phyloP scores from a whole-genome alignment of 2,797 vertebrate species.

The Labroides dimidiatus region DNA sequence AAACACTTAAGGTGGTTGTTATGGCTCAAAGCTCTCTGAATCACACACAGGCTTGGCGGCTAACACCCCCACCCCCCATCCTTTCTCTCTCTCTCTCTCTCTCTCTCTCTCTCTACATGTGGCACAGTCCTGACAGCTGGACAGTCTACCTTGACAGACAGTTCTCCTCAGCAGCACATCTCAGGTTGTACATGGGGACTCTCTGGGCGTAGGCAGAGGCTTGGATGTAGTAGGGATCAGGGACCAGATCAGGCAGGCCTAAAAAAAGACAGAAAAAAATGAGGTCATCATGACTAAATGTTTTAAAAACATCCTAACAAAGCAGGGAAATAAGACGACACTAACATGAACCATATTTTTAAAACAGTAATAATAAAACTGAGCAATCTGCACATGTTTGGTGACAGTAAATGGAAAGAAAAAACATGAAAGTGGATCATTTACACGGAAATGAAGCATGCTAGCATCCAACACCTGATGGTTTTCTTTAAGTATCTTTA shows the following conservation, averaged over 20 bases:
- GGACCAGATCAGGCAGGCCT: slow-evolving; percentile 97
- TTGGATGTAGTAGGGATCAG: slow-evolving; percentile 97
- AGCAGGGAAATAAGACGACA: too few species aligned
- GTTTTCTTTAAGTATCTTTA: too few species aligned
- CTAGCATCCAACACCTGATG: too few species aligned
- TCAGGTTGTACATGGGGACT: slow-evolving; percentile 96
- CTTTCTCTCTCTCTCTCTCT: background rate
- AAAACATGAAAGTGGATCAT: too few species aligned
- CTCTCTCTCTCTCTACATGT: background rate
- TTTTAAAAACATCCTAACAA: too few species aligned
- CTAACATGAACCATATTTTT: too few species aligned
- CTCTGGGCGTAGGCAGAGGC: slow-evolving; percentile 94
- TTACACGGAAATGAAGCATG: too few species aligned
- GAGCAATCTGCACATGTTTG: too few species aligned
- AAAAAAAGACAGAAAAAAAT: slow-evolving; percentile 15
- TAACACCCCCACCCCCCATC: background rate
- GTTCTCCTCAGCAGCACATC: slow-evolving; percentile 97
- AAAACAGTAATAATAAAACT: too few species aligned
- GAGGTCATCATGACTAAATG: too few species aligned
- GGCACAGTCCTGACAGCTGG: slow-evolving; percentile 17
- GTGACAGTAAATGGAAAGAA: too few species aligned
- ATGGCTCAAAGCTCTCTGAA: slow-evolving; percentile 51
- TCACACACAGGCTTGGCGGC: slow-evolving; percentile 54
- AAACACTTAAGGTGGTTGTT: slow-evolving; percentile 64
- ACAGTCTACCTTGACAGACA: slow-evolving; percentile 92